A percentile compares a stretch with the other conserved stretches of the same genome.
These are phyloP conservation scores for Oikopleura vanhoeffeni DNA, from an alignment of 23 tunicate species.

Conservation along the genomic window DNA sequence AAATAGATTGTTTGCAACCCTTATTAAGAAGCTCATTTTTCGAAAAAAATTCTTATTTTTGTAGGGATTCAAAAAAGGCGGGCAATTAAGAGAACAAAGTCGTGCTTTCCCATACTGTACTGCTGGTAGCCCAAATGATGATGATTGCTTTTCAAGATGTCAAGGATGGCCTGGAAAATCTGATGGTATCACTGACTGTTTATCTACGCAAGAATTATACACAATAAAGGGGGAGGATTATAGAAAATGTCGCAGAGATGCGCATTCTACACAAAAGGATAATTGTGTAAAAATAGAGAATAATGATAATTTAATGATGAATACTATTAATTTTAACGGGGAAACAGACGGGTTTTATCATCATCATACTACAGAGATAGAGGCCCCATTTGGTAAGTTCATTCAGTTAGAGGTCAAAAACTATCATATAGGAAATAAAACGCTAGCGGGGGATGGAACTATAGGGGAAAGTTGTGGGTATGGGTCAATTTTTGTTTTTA, in stretches of 20 bases:
- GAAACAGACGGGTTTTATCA: neutral
- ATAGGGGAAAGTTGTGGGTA: neutral
- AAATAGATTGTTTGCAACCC: too few species aligned
- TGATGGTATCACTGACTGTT: neutral
- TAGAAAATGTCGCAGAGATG: neutral
- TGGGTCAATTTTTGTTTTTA: neutral
- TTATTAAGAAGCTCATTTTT: too few species aligned
- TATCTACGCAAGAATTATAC: neutral
- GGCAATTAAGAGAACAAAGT: neutral
- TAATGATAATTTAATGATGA: neutral
- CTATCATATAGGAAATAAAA: neutral
- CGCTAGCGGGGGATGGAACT: neutral
- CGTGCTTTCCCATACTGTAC: neutral
- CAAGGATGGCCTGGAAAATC: neutral
- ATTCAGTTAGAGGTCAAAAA: neutral
- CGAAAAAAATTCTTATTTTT: neutral
- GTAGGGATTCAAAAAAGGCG: neutral
- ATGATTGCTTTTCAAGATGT: neutral
- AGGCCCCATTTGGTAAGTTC: neutral
- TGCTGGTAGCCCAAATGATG: neutral
- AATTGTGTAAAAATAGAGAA: neutral
- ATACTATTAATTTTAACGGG: neutral
- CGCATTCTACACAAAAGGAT: neutral
- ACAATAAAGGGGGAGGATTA: neutral
- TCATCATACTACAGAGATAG: neutral